Conservation (phyloP, 2,888 invertebrate genomes). For the Drosophila gaucha region DNA sequence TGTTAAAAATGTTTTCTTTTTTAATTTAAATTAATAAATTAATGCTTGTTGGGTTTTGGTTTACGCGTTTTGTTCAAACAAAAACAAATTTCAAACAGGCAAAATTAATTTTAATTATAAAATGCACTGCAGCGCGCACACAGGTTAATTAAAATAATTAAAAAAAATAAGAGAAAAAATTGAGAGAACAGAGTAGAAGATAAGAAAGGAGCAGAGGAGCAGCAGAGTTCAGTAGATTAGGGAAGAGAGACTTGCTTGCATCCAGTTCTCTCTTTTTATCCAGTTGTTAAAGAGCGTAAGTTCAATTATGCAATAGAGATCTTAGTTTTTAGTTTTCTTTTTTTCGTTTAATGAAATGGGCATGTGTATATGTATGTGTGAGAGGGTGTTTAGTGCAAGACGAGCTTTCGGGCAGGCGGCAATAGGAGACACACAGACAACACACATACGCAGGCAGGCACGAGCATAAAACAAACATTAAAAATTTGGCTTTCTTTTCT, state of each 20-base stretch:
- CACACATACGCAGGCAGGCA: conserved; percentile 30
- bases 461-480: conserved; percentile 22
- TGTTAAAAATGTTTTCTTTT: neutral
- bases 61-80: conserved; percentile 61
- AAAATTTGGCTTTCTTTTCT: conserved; percentile 31
- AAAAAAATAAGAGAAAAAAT: conserved; percentile 6
- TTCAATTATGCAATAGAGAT: conserved; percentile 15
- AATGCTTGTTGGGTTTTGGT: conserved; percentile 16
- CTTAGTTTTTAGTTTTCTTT: conserved; percentile 4
- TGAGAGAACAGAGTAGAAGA: conserved; percentile 10
- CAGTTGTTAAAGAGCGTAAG: conserved; percentile 9
- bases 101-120: conserved; percentile 52
- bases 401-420: conserved; percentile 34
- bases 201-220: conserved; percentile 11
- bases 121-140: conserved; percentile 58
- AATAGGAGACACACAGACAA: conserved; percentile 15
- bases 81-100: conserved; percentile 82
- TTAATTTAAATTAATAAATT: conserved; percentile 45
- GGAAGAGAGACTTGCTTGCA: neutral
- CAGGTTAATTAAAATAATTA: conserved; percentile 36
- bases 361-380: conserved; percentile 7
- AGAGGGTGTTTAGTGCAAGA: conserved; percentile 35
- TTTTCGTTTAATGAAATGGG: conserved; percentile 9
- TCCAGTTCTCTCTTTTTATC: conserved; percentile 1
- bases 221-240: conserved; percentile 11